Base-by-base conservation (phyloP, 1,140 invertebrate genomes). In the Drosophila setifemur region DNA sequence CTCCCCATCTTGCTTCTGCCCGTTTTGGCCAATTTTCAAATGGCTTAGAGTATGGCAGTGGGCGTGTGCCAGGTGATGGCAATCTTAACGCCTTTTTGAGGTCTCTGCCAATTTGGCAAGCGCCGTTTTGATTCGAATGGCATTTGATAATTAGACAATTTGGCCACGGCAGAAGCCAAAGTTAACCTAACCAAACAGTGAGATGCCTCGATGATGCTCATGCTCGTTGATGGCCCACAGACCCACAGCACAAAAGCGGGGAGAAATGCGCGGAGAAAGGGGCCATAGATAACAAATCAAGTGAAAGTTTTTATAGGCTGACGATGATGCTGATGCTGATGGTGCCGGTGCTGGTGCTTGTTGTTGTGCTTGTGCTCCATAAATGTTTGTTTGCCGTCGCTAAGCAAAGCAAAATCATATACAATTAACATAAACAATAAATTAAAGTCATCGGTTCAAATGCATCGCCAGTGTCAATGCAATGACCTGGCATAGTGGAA, bases 81-180 rank as follows among this genome's bases (percentile, higher is more conserved):
- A 64, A 66, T 66, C 61, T 66, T 66, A 66, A 66, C 61, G 61
- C 61, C 61, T 66, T 40, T 66, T 64, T 66, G 61, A 66, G 61
- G 61, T 66, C 61, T 66, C 61, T 66, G 61, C 61, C 61, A 66
- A 66, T 64, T 66, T 66, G 61, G 61, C 61, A 64, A 49, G 44
- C 60, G 23, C 23, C 60, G 14, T 25, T 18, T 25, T 18, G 23
- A 47, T 7, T 25, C 60, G 60, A 66, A 66, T 66, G 57, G 58
- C 58, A 64, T 64, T 66, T 49, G 58, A 66, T 64, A 66, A 66
- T 66, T 66, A 66, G 61, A 64, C 61, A 64, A 64, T 66, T 64
- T 66, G 57, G 61, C 58, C 14, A 14, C 40, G n/a, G n/a, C 12
- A 49, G 58, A 63, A 49, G 25, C 29, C 49, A 39, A 66, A 44